Base-by-base conservation (phyloP, 2,113 vertebrate genomes). In the Indri indri region DNA sequence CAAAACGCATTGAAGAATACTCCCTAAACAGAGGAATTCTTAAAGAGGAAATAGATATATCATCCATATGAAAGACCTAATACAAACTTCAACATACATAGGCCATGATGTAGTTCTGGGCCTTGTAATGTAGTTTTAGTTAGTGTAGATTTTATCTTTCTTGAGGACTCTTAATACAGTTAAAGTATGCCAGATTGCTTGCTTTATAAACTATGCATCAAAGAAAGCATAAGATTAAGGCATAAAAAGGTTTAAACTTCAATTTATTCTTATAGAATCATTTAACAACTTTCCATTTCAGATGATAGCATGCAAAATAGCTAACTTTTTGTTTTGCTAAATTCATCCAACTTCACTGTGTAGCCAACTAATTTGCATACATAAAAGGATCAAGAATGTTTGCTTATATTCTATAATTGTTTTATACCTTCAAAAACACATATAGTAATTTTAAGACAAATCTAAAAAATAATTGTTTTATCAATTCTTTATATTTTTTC, bases 221-320 rank as follows among this genome's bases (percentile, higher is more conserved):
- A 93, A 71, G 80, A 89, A 88, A 66, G 34, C 40, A 90, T 34
- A 76, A 82, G 83, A 97, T 95, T 88, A 95, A 97, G 84, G 45
- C 84, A 95, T 94, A 66, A 90, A 97, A 90, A 80, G 14, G 32
- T 45, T 85, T 70, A 90, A 87, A 16, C 79, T 84, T 90, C 59
- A 92, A 59, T 85, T 96, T 96, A 92, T 74, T 92, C 84, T 97
- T 90, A 18, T 87, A 96, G 74, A 97, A 95, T 96, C 85, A 84
- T 52, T 96, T 92, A 71, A 85, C 95, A 97, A 97, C 84, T 97
- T 88, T 94, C 80, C 71, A 71, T 57, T 95, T 94, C 45, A 95
- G 65, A 83, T 40, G 68, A 37, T 22, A 80, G 74, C 74, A 96
- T 81, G 81, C 77, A 68, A 97, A 95, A 90, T 83, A 90, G 85